phyloP scores from a whole-genome alignment of 2,888 invertebrate genomes.

The Agrilus cyanescens region DNA sequence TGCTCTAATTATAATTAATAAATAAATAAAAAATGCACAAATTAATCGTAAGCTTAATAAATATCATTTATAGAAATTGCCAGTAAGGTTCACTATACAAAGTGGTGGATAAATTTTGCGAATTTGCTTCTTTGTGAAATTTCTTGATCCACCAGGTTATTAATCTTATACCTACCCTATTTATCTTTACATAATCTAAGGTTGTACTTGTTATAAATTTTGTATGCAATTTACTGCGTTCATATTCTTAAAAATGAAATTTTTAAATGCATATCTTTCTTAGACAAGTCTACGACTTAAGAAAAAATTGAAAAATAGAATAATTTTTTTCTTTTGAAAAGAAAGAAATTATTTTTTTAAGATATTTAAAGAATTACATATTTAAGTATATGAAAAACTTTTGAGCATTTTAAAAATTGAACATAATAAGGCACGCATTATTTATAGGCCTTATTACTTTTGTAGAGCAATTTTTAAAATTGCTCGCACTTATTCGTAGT shows the following conservation, averaged over 20 bases:
- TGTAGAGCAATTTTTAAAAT: constrained; percentile 34
- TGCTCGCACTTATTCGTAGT: constrained; percentile 5
- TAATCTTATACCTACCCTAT: constrained; percentile 10
- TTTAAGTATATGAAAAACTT: too few species aligned
- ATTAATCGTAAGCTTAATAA: constrained; percentile 29
- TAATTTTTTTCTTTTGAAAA: constrained; percentile 4
- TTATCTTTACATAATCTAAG: constrained; percentile 4
- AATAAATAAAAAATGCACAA: constrained; percentile 27
- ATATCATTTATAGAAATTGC: constrained; percentile 13
- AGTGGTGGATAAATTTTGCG: constrained; percentile 5
- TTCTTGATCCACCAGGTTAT: too few species aligned
- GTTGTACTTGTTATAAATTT: too few species aligned
- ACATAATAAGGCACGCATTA: constrained; percentile 31
- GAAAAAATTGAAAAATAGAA: constrained; percentile 15
- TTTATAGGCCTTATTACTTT: constrained; percentile 30
- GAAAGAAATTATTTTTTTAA: background rate
- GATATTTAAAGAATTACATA: background rate
- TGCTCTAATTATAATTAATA: background rate
- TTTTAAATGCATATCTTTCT: background rate
- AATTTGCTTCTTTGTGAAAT: too few species aligned
- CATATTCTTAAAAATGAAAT: background rate
- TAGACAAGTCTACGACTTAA: background rate
- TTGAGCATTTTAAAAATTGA: constrained; percentile 24
- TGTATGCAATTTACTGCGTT: too few species aligned
- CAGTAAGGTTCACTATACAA: constrained; percentile 5